Conservation (phyloP, 2,888 invertebrate genomes). For the Eristalis intricaria region DNA sequence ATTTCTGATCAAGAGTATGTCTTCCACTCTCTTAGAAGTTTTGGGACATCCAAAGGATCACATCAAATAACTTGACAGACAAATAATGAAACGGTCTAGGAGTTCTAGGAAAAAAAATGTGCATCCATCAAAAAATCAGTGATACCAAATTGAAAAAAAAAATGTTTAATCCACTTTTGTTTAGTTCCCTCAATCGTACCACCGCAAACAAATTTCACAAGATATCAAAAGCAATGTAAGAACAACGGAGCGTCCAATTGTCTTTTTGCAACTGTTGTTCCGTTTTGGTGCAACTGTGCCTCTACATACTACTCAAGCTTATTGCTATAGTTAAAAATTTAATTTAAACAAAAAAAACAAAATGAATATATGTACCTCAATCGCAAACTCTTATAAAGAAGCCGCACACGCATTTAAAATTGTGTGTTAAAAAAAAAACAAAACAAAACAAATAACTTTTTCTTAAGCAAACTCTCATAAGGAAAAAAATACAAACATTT, state of each 20-base stretch:
- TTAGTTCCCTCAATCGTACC: neutral
- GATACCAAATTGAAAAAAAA: too few relatives aligned
- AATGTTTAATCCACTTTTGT: too few relatives aligned
- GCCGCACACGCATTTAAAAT: conserved; percentile 73
- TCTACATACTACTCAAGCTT: conserved; percentile 52
- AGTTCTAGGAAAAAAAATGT: too few relatives aligned
- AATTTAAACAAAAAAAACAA: neutral
- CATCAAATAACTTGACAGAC: too few relatives aligned
- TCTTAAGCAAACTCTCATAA: conserved; percentile 60
- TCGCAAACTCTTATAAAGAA: conserved; percentile 43
- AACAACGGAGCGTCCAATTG: conserved; percentile 82
- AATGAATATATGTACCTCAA: conserved; percentile 63
- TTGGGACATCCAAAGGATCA: too few relatives aligned
- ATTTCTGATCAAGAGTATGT: too few relatives aligned
- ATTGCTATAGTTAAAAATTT: conserved; percentile 65
- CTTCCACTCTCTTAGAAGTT: too few relatives aligned
- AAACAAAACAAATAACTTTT: conserved; percentile 19
- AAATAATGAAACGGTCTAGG: too few relatives aligned
- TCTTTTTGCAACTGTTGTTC: conserved; percentile 82
- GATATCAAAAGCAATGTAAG: conserved; percentile 81
- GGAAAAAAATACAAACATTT: conserved; percentile 28
- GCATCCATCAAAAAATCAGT: too few relatives aligned
- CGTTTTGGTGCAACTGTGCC: conserved; percentile 79
- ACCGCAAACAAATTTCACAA: conserved; percentile 66
- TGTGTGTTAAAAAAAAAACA: conserved; percentile 36